Percentiles rank a stretch among this genome's conserved stretches.
phyloP scores from a whole-genome alignment of 2,113 vertebrate species.

The Phalacrocorax aristotelis region DNA sequence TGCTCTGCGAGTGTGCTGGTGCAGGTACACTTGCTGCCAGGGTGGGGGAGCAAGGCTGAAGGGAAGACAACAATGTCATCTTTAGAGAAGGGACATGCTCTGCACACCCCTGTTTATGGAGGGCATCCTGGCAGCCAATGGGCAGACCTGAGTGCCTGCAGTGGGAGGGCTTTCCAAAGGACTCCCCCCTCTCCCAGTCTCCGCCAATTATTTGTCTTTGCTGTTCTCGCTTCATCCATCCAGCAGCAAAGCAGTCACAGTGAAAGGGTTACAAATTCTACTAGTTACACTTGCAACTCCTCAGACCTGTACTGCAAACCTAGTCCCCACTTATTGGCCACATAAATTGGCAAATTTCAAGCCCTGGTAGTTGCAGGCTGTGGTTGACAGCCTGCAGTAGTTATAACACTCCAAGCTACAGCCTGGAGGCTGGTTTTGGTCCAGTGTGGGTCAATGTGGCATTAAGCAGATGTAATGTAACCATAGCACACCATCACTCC shows the following conservation, averaged over 20 bases:
- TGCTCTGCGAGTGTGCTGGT: not conserved
- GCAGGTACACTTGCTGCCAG: rapidly evolving
- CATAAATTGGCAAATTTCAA: not conserved
- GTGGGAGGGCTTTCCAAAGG: not conserved
- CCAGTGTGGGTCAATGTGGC: not conserved
- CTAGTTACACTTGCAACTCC: not conserved
- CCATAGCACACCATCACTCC: not conserved
- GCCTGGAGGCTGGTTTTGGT: not conserved
- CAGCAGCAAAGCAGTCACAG: not conserved
- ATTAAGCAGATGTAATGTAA: not conserved
- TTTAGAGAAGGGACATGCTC: not conserved
- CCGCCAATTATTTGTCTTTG: not conserved
- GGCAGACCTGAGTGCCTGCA: not conserved
- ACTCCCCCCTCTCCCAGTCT: not conserved
- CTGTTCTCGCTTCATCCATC: not conserved
- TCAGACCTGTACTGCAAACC: not conserved
- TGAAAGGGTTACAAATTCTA: not conserved
- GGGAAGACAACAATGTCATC: not conserved
- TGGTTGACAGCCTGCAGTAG: not conserved
- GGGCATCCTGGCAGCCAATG: not conserved
- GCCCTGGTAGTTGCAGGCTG: not conserved
- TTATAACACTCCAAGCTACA: not conserved
- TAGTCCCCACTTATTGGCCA: not conserved
- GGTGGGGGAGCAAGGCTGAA: not conserved
- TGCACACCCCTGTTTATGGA: not conserved